phyloP scores from a whole-genome alignment of 64 coral and sea anemone species.

The Catalaphyllia jardinei region DNA sequence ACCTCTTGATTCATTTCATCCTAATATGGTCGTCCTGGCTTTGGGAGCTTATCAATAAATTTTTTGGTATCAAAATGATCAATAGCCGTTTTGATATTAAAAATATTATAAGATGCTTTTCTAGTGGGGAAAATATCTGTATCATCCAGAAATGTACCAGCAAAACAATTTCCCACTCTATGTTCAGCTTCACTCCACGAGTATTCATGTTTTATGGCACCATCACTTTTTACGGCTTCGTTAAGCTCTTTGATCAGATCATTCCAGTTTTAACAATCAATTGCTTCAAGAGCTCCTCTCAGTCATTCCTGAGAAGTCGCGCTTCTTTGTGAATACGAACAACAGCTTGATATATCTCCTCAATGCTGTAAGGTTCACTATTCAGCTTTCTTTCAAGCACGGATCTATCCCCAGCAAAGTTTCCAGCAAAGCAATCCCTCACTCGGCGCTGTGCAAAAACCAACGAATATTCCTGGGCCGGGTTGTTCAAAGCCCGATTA shows the following conservation, averaged over 20 bases:
- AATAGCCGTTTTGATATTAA: slow-evolving; percentile 3
- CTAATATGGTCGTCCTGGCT: background rate
- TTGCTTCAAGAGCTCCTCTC: background rate
- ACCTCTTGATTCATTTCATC: background rate
- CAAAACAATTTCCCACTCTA: background rate
- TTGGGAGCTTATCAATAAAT: background rate
- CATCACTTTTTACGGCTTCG: background rate
- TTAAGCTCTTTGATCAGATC: background rate
- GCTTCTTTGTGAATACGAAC: background rate
- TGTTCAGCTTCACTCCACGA: background rate
- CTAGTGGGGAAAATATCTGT: background rate
- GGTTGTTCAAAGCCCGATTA: no score
- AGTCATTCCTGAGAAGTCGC: background rate
- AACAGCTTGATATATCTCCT: background rate
- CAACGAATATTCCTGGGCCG: slow-evolving; percentile 7
- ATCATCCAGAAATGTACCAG: background rate
- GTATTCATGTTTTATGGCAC: background rate
- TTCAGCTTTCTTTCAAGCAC: background rate
- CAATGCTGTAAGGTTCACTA: background rate
- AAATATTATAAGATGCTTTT: background rate
- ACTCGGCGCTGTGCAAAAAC: slow-evolving; percentile 16
- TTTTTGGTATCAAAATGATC: slow-evolving; percentile 8
- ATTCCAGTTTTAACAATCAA: background rate
- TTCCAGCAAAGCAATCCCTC: slow-evolving; percentile 5
- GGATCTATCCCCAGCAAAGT: background rate